phyloP scores from a whole-genome alignment of 2,113 vertebrate genomes.

The Ictalurus furcatus region DNA sequence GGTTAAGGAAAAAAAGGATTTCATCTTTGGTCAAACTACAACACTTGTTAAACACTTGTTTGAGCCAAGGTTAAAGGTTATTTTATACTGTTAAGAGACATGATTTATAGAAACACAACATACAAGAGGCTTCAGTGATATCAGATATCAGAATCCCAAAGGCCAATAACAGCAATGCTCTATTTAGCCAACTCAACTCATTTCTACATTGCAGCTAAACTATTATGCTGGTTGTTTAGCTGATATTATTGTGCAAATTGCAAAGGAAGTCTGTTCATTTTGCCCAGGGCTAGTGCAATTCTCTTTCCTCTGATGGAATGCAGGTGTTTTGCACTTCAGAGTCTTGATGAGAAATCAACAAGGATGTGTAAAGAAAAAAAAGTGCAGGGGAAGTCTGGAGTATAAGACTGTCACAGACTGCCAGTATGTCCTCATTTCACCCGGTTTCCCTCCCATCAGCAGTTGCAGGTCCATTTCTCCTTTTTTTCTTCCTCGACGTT shows the following conservation, averaged over 20 bases:
- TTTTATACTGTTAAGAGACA: background rate
- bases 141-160: background rate
- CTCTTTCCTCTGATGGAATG: background rate
- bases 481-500: conserved; percentile 71
- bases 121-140: background rate
- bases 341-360: conserved; percentile 6
- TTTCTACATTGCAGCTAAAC: background rate
- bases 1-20: background rate
- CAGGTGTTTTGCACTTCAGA: conserved; percentile 8
- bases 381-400: background rate
- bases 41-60: background rate
- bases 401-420: background rate
- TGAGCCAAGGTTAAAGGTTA: background rate
- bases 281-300: background rate
- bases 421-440: background rate
- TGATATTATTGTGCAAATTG: background rate
- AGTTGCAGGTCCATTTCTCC: conserved; percentile 79
- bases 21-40: background rate
- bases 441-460: conserved; percentile 68
- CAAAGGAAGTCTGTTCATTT: background rate
- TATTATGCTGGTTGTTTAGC: background rate
- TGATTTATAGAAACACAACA: background rate
- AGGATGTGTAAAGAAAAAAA: background rate
- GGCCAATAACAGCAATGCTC: background rate
- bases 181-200: background rate